A percentile compares a stretch with the other conserved stretches of the same genome.
phyloP scores from a whole-genome alignment of 2,113 vertebrate species.

The Charadrius vociferus region DNA sequence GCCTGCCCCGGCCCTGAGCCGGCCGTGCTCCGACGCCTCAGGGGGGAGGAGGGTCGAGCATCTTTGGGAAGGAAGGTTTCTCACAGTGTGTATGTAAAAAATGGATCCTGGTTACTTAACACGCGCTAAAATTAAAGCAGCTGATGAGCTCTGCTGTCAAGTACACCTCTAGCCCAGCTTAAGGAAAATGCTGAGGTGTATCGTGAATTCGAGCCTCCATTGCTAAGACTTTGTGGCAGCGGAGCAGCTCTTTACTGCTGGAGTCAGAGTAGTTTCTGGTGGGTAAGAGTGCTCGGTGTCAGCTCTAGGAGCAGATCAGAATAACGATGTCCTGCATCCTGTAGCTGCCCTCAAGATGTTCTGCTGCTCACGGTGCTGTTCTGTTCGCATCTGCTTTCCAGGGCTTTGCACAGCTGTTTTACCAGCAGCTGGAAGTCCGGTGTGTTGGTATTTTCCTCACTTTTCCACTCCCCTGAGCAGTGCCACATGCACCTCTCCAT shows the following conservation, averaged over 20 bases:
- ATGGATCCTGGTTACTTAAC: background rate
- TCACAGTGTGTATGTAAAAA: fast-evolving
- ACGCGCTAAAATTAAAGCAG: background rate
- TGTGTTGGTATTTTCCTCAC: background rate
- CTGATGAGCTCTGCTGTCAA: background rate
- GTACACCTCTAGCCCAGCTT: too few species aligned
- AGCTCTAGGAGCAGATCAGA: background rate
- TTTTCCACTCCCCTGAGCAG: background rate
- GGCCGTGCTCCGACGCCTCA: fast-evolving
- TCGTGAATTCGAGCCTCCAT: background rate
- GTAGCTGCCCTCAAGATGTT: fast-evolving
- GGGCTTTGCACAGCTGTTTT: background rate
- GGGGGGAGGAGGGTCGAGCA: fast-evolving
- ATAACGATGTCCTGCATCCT: background rate
- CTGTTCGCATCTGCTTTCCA: background rate
- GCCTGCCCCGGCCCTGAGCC: background rate
- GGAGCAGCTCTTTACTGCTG: background rate
- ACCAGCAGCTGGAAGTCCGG: background rate
- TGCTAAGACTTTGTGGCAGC: background rate
- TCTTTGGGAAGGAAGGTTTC: background rate
- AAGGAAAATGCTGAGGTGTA: background rate
- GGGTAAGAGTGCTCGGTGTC: background rate
- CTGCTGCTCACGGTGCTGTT: background rate
- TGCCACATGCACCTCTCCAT: background rate
- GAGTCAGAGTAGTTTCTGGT: background rate